Conservation (phyloP, 2,888 invertebrate genomes). For the Hypsopygia costalis region DNA sequence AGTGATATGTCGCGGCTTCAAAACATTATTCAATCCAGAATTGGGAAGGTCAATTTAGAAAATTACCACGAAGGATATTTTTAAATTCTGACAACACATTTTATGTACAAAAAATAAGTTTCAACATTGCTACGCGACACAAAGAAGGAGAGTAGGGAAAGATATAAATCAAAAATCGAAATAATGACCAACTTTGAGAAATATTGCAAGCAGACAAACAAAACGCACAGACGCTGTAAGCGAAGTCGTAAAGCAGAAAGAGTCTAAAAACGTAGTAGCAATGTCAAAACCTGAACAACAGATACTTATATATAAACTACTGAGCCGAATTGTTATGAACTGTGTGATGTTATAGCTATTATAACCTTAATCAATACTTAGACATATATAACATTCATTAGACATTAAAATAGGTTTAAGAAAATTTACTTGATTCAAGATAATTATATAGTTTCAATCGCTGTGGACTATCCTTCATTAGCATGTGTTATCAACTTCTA, state of each 20-base stretch:
- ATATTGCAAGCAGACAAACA: constrained; percentile 36
- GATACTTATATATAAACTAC: constrained; percentile 56
- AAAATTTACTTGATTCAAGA: constrained; percentile 46
- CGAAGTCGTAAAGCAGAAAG: constrained; percentile 20
- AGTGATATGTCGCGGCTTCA: constrained; percentile 64
- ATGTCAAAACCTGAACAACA: constrained; percentile 67
- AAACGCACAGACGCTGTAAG: constrained; percentile 34
- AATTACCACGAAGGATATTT: constrained; percentile 17
- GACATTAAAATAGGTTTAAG: constrained; percentile 69
- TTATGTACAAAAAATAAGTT: constrained; percentile 53
- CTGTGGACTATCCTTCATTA: constrained; percentile 45
- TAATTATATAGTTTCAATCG: constrained; percentile 48
- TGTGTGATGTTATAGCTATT: constrained; percentile 52
- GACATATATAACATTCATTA: constrained; percentile 79
- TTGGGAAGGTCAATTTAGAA: constrained; percentile 11
- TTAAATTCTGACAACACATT: constrained; percentile 60
- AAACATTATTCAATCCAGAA: constrained; percentile 6
- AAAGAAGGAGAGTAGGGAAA: constrained; percentile 23
- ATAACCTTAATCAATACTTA: constrained; percentile 65
- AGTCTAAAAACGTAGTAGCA: constrained; percentile 52
- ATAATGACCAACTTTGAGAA: constrained; percentile 70
- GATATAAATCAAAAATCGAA: constrained; percentile 22
- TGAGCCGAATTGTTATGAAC: constrained; percentile 62
- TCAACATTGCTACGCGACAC: constrained; percentile 70
- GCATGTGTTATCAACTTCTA: constrained; percentile 20